These are phyloP conservation scores for Antennarius striatus DNA, from an alignment of 2,113 vertebrate genomes.

Conservation along the genomic window DNA sequence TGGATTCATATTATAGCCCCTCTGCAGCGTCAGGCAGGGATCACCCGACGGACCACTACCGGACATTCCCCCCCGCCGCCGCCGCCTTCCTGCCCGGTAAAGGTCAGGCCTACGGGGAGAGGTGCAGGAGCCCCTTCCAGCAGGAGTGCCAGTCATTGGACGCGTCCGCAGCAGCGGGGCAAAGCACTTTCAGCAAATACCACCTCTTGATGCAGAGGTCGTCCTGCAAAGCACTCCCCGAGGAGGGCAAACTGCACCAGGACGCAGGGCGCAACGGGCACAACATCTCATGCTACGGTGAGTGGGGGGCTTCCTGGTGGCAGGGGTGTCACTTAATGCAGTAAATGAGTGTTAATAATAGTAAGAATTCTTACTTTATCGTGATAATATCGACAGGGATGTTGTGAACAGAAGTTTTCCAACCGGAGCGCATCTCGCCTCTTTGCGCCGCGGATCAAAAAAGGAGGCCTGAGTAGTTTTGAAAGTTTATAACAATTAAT, in stretches of 20 bases:
- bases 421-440: too few relatives aligned
- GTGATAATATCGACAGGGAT: too few relatives aligned
- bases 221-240: conserved; percentile 90
- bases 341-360: too few relatives aligned
- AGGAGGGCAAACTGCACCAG: conserved; percentile 87
- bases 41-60: conserved; percentile 88
- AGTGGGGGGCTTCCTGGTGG: conserved; percentile 62
- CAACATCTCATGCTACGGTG: conserved; percentile 91
- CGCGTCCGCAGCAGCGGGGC: conserved; percentile 76
- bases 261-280: conserved; percentile 88
- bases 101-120: conserved; percentile 92
- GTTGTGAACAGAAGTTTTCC: too few relatives aligned
- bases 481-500: too few relatives aligned
- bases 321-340: too few relatives aligned
- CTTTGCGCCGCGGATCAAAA: too few relatives aligned
- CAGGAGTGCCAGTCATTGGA: conserved; percentile 90
- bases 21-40: conserved; percentile 89
- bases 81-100: conserved; percentile 91
- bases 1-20: conserved; percentile 96
- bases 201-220: conserved; percentile 92
- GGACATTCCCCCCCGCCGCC: conserved; percentile 91
- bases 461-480: too few relatives aligned
- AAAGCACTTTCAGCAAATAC: conserved; percentile 92
- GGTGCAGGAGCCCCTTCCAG: conserved; percentile 87
- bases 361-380: too few relatives aligned